Base-by-base conservation (phyloP, 1,140 invertebrate genomes). In the Papilio aristodemus region DNA sequence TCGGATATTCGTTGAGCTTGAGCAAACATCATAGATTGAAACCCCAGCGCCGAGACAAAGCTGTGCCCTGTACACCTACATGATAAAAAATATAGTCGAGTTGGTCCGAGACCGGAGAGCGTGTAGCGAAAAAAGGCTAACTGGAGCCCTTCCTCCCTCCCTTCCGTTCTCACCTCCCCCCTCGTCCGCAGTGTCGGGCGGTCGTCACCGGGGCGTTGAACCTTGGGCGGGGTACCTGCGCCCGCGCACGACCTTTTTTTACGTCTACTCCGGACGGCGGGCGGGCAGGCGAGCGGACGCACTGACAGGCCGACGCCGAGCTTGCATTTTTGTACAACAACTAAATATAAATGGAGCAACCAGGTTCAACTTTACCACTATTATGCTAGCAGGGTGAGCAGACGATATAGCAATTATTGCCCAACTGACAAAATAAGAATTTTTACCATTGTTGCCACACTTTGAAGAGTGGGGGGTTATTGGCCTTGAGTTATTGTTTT, bases 231-330 rank as follows among this genome's bases (percentile, higher is more conserved):
- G 36, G 32, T 62, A 62, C 59, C 59, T 62, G 59, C 59, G 59
- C 59, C 27, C 14, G 36, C 59, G 59, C 59, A 19, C 59, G 59
- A 62, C 59, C 59, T 62, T 62, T 62, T 60, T 62, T 62, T 62
- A 54, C 46, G 46, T 54, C 46, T 54, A 50, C 43, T 50, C 11
- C 46, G 19, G n/a, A 17, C 43, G 19, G 46, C 27, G 27, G 27
- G 27, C 27, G 6, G 27, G 27, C 27, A 6, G 6, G 6, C 6
- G 27, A 32, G 27, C 27, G 27, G 46, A 13, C 46, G 46, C 19
- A 25, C 19, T 19, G 46, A 19, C 46, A 22, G 46, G 11, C 46
- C 17, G 46, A 54, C 46, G 46, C 46, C 46, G 46, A 10, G 11
- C 19, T 54, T 4, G 19, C 46, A 25, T 54, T 54, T 54, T 43